These are phyloP conservation scores for Macroteleia sp. DNA, from an alignment of 2,888 invertebrate genomes.

Conservation along the genomic window DNA sequence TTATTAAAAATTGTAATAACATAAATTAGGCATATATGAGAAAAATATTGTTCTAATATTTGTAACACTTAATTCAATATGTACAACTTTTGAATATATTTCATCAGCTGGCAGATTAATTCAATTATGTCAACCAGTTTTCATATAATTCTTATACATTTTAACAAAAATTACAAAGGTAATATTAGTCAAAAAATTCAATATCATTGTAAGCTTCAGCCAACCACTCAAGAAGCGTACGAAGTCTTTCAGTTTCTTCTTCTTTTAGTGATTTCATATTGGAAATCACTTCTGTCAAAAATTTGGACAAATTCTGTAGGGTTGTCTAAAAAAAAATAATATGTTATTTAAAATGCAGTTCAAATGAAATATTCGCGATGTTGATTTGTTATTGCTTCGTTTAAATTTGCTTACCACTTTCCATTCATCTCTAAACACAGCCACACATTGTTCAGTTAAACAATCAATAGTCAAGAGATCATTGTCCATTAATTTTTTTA, in stretches of 20 bases:
- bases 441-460: slow-evolving; percentile 88
- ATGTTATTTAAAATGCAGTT: no score
- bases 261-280: slow-evolving; percentile 70
- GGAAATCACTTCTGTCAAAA: slow-evolving; percentile 74
- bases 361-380: no score
- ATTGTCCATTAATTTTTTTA: slow-evolving; percentile 85
- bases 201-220: slow-evolving; percentile 76
- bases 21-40: no score
- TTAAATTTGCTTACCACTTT: slow-evolving; percentile 84
- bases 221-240: slow-evolving; percentile 77
- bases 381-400: no score
- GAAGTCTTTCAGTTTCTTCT: slow-evolving; percentile 75
- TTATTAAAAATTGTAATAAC: no score
- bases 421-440: slow-evolving; percentile 89
- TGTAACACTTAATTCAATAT: no score
- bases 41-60: no score
- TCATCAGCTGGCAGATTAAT: no score
- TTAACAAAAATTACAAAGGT: no score
- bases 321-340: slow-evolving; percentile 68
- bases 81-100: no score
- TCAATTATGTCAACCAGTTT: no score
- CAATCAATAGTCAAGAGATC: slow-evolving; percentile 86
- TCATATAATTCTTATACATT: no score
- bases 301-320: slow-evolving; percentile 76
- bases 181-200: slow-evolving; percentile 68